These are phyloP conservation scores for Melangyna quadrimaculata DNA, from an alignment of 2,888 invertebrate species.

Conservation along the genomic window DNA sequence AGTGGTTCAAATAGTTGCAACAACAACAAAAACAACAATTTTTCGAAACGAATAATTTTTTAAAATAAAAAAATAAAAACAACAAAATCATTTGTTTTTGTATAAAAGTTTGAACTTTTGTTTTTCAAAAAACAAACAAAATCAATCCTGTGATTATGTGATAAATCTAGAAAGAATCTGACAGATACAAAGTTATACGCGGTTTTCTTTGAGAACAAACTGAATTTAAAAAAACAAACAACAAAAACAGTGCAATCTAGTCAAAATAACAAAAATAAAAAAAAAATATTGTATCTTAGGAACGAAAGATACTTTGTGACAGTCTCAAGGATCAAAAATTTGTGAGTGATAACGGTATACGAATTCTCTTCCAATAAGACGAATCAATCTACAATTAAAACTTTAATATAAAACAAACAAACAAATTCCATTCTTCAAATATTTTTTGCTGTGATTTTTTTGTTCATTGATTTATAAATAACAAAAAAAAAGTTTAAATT, in stretches of 20 bases:
- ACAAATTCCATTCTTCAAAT: slow-evolving; percentile 29
- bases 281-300: background rate
- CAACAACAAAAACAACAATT: slow-evolving; percentile 42
- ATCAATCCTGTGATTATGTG: slow-evolving; percentile 36
- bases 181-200: background rate
- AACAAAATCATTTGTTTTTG: background rate
- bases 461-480: background rate
- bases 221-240: slow-evolving; percentile 1
- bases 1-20: slow-evolving; percentile 52
- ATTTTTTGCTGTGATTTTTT: slow-evolving; percentile 35
- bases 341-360: slow-evolving; percentile 66
- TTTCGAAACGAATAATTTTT: slow-evolving; percentile 37
- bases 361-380: slow-evolving; percentile 43
- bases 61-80: background rate
- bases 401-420: background rate
- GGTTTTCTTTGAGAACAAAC: slow-evolving; percentile 1
- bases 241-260: slow-evolving; percentile 66
- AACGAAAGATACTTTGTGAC: slow-evolving; percentile 30
- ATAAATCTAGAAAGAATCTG: slow-evolving; percentile 25
- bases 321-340: slow-evolving; percentile 65
- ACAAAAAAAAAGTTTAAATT: slow-evolving; percentile 29
- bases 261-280: slow-evolving; percentile 36
- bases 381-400: background rate
- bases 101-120: background rate
- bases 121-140: slow-evolving; percentile 28